Conservation (phyloP, 1,140 invertebrate species). For the Octopus sinensis region DNA sequence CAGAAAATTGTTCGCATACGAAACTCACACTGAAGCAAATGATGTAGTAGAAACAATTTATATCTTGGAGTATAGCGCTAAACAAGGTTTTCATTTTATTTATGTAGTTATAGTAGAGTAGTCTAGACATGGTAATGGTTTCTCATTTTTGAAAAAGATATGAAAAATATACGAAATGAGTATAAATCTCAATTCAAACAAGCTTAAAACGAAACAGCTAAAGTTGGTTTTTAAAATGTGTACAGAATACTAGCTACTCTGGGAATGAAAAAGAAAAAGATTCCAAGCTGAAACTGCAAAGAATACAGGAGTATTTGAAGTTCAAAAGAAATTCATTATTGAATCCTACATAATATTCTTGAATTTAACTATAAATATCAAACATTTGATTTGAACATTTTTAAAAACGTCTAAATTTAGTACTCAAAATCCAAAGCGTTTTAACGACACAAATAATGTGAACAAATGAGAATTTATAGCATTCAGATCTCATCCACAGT, state of each 20-base stretch:
- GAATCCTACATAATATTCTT: background rate
- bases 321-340: background rate
- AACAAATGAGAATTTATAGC: background rate
- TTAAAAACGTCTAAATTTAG: background rate
- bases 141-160: background rate
- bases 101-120: background rate
- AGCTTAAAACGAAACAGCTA: background rate
- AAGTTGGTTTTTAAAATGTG: background rate
- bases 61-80: background rate
- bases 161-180: background rate
- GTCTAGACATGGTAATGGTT: background rate
- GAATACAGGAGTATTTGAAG: background rate
- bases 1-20: background rate
- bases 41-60: constrained; percentile 4
- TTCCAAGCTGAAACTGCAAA: background rate
- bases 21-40: background rate
- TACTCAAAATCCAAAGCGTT: background rate
- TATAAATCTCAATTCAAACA: background rate
- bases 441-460: background rate
- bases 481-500: too few relatives aligned
- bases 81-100: background rate
- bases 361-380: background rate
- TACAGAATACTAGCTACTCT: background rate
- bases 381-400: background rate
- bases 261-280: background rate